Base-by-base conservation (phyloP, 2,113 vertebrate species). In the Larimichthys polyactis region DNA sequence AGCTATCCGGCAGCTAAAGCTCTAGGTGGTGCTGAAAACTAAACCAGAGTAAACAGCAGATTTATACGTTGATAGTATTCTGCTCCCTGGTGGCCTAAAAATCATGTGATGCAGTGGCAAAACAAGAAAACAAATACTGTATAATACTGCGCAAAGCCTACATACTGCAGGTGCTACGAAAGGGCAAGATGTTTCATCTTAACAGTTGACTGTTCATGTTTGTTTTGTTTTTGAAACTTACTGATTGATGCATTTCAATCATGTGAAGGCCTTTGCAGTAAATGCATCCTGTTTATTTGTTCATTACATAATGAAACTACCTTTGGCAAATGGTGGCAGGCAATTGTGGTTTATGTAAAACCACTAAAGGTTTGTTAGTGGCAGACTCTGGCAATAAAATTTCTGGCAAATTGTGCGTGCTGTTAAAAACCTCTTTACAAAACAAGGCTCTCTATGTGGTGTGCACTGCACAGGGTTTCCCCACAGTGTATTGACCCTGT, bases 351-450 rank as follows among this genome's bases (percentile, higher is more conserved):
- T 49, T 19, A 40, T 58, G 20, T 27, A 51, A 78, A 62, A 75
- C 12, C 11, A 19, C 46, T 51, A 48, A 64, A 75, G 69, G 14
- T 4, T 44, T 68, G 12, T 62, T 22, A 82, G 22, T 27, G 14
- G 19, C 9, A 15, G 20, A 44, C 17, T 20, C 43, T 65, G 66
- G 36, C 36, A 40, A 40, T 40, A 40, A 9, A 8, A 40, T 9
- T 40, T 9, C 36, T 40, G 36, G 36, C 36, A 1, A 4, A 44
- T 19, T 69, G 6, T 17, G 0, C 32, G 22, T 57, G 29, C 7
- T 14, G 74, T 66, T 70, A 64, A 70, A 54, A 55, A 19, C 8
- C n/a, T 74, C 17, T 75, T 54, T 75, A 15, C 46, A 17, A 75
- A 75, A 15, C 49, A 63, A 19, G 27, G 8, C 9, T 43, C 20